Evolutionary conservation across 2,113 vertebrate genomes (phyloP).

Genomic region (Gymnorhina tibicen): DNA sequence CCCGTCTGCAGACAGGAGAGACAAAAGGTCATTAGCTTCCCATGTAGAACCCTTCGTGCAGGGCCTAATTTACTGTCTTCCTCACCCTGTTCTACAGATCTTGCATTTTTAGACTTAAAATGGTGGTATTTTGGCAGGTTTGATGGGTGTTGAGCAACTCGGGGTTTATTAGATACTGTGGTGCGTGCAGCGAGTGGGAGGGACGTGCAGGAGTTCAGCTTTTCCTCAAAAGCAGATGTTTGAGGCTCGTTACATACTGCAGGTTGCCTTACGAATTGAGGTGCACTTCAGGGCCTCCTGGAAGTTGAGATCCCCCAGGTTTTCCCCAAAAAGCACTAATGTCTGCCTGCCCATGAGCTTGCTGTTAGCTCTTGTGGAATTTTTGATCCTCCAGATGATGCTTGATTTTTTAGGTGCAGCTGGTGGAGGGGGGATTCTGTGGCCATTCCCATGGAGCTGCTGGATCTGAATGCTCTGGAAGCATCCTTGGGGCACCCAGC

Average conservation of each 20-base stretch:
- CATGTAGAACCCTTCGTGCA: slow-evolving; percentile 47
- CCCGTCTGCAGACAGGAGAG: slow-evolving; percentile 69
- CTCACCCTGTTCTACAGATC: background rate
- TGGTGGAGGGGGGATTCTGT: rapidly evolving
- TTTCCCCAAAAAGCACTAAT: background rate
- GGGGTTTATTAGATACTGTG: background rate
- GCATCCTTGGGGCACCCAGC: background rate
- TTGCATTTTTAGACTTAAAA: background rate
- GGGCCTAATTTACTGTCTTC: slow-evolving; percentile 55
- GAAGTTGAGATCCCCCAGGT: background rate
- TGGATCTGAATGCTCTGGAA: background rate
- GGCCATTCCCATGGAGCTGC: rapidly evolving
- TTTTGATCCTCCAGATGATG: background rate
- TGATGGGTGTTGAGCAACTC: background rate
- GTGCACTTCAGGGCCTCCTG: background rate
- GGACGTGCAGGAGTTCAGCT: background rate
- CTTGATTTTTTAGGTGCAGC: background rate
- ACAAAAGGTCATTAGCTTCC: slow-evolving; percentile 75
- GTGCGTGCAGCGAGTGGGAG: rapidly evolving
- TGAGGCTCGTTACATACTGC: rapidly evolving
- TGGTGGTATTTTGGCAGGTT: background rate
- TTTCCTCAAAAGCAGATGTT: background rate
- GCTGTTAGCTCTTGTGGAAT: background rate
- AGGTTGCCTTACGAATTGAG: background rate
- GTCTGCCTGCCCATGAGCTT: background rate